Evolutionary conservation across 2,888 invertebrate genomes (phyloP).

Genomic region (Drosophila mimetica): DNA sequence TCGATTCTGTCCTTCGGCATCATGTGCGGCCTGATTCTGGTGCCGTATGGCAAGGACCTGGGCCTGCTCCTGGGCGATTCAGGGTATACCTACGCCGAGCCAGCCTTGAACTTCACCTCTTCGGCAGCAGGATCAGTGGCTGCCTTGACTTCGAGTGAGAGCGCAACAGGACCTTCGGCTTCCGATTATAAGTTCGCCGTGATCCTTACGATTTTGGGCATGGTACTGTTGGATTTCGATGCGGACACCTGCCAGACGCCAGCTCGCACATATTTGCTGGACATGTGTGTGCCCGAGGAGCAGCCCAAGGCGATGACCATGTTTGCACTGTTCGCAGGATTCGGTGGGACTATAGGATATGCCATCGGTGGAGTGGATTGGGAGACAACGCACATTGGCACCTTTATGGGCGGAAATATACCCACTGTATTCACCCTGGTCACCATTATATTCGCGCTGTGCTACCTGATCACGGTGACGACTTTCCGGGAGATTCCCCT

Average conservation of each 20-base stretch:
- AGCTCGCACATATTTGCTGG: constrained; percentile 87
- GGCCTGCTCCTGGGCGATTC: constrained; percentile 85
- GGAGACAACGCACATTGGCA: constrained; percentile 85
- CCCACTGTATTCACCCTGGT: constrained; percentile 87
- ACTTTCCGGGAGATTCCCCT: constrained; percentile 87
- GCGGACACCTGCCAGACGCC: constrained; percentile 89
- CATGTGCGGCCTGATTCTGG: constrained; percentile 86
- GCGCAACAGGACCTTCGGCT: constrained; percentile 38
- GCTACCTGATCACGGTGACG: constrained; percentile 86
- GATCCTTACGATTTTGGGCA: constrained; percentile 87
- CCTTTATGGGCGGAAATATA: constrained; percentile 86
- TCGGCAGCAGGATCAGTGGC: constrained; percentile 59
- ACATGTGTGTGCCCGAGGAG: constrained; percentile 87
- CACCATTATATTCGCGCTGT: constrained; percentile 86
- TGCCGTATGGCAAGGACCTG: constrained; percentile 87
- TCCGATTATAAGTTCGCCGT: constrained; percentile 83
- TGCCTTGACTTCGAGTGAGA: constrained; percentile 44
- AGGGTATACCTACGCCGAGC: constrained; percentile 57
- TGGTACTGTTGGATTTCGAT: constrained; percentile 87
- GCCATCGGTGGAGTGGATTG: constrained; percentile 87
- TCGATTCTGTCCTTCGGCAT: constrained; percentile 86
- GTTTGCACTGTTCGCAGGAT: constrained; percentile 88
- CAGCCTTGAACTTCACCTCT: constrained; percentile 36
- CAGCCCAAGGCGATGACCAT: constrained; percentile 87
- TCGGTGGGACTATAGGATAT: constrained; percentile 88